Evolutionary conservation across 1,140 invertebrate species (phyloP).

Genomic region (Ooceraea biroi): DNA sequence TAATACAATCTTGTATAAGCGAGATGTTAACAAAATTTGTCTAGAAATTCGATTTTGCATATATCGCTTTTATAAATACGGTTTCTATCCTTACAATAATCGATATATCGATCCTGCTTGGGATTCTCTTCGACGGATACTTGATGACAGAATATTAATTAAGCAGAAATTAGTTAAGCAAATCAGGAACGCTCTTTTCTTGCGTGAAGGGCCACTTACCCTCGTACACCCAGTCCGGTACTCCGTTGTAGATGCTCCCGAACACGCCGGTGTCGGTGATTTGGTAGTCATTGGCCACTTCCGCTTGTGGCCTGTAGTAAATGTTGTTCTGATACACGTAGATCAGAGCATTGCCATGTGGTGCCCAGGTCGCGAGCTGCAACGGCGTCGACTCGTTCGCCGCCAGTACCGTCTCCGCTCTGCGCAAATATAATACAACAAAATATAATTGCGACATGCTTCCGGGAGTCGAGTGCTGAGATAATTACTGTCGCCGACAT

Average conservation of each 20-base stretch:
- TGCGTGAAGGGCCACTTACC: no score
- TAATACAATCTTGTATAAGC: no score
- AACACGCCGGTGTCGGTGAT: conserved; percentile 87
- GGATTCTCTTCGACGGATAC: no score
- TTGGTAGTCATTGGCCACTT: conserved; percentile 83
- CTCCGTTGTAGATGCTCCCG: conserved; percentile 90
- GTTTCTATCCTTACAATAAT: no score
- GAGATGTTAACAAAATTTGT: no score
- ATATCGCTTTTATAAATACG: no score
- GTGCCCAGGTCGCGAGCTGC: conserved; percentile 91
- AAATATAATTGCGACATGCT: conserved; percentile 40
- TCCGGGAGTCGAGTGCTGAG: neutral
- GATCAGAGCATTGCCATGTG: conserved; percentile 89
- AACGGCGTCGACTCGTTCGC: conserved; percentile 86
- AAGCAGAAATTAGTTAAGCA: no score
- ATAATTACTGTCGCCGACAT: neutral
- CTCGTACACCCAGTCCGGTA: conserved; percentile 94
- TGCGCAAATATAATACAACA: conserved; percentile 45
- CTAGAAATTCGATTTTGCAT: no score
- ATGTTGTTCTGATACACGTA: conserved; percentile 94
- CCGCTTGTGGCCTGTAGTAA: conserved; percentile 88
- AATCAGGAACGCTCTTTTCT: no score
- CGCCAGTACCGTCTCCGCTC: conserved; percentile 77
- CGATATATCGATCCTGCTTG: no score
- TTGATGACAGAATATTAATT: no score